Percentiles rank a stretch among this genome's conserved stretches.
Evolutionary conservation across 2,888 invertebrate species (phyloP).

Genomic region (Athripsodes cinereus): DNA sequence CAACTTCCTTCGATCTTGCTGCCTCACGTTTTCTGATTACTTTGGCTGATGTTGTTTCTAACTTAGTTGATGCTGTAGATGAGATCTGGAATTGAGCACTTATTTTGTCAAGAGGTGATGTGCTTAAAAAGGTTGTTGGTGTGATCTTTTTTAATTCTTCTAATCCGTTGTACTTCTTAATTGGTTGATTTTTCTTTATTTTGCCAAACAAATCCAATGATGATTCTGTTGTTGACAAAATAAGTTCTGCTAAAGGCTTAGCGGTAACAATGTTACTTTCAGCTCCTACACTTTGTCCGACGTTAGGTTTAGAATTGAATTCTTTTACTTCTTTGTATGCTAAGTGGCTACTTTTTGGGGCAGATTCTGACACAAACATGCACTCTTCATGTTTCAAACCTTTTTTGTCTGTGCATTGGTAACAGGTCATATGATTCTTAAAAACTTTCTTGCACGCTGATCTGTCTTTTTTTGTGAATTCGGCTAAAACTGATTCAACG

Average conservation of each 20-base stretch:
- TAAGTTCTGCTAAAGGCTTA: slow-evolving; percentile 31
- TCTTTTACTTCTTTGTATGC: slow-evolving; percentile 63
- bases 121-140: slow-evolving; percentile 3
- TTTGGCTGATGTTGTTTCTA: background rate
- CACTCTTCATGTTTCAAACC: slow-evolving; percentile 73
- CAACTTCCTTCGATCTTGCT: slow-evolving; percentile 34
- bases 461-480: slow-evolving; percentile 66
- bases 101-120: slow-evolving; percentile 5
- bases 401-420: slow-evolving; percentile 61
- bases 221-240: slow-evolving; percentile 13
- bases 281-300: slow-evolving; percentile 36
- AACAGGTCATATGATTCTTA: slow-evolving; percentile 73
- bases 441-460: slow-evolving; percentile 65
- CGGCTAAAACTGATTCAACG: slow-evolving; percentile 64
- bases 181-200: slow-evolving; percentile 19
- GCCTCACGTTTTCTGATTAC: slow-evolving; percentile 11
- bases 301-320: slow-evolving; percentile 45
- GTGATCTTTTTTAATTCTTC: slow-evolving; percentile 16
- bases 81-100: background rate
- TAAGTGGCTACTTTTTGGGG: slow-evolving; percentile 57
- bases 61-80: slow-evolving; percentile 22
- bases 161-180: slow-evolving; percentile 22
- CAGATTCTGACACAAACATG: slow-evolving; percentile 66
- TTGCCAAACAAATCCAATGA: slow-evolving; percentile 5
- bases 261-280: slow-evolving; percentile 43